Base-by-base conservation (phyloP, 1,140 invertebrate species). In the Choristoneura fumiferana region DNA sequence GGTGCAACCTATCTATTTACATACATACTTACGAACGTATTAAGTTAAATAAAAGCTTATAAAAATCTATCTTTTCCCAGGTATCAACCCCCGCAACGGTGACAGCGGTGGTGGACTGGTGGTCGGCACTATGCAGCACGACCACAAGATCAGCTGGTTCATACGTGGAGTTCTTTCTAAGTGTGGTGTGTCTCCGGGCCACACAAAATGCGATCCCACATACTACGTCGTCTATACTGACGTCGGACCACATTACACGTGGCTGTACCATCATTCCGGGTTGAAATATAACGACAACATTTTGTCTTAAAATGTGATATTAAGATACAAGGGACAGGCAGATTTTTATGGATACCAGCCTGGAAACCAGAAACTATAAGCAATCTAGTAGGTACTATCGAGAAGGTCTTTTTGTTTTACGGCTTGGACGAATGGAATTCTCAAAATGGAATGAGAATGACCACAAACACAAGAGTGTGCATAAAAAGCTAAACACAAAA, bases 91-190 rank as follows among this genome's bases (percentile, higher is more conserved):
- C 0, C 91, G 92, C 35, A 93, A 93, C 65, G 92, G 92, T 1
- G 92, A 93, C 67, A 93, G 92, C 55, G 92, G 92, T 0, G 92
- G 92, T 2, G 92, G 92, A 8, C 82, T 93, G 65, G 84, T 92
- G 0, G 77, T 93, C 17, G 81, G 89, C 0, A 88, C 82, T 33
- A 63, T 76, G 4, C 82, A 87, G 40, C 63, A 67, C 0, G 82
- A 91, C 59, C 71, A 84, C 55, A 73, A 79, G 63, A 72, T 84
- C n/a, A 84, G 81, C 22, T 93, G 92, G 92, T 89, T 90, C 54
- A 67, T 93, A 0, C 76, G 92, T 34, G 92, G 92, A 2, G 75
- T 93, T 1, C 89, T 93, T 0, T 92, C 91, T 2, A 89, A 92
- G 43, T 91, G 91, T 57, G 90, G 90, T 0, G 79, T 91, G 0